Evolutionary conservation across 1,140 invertebrate species (phyloP).

Genomic region (Melanaphis sacchari): DNA sequence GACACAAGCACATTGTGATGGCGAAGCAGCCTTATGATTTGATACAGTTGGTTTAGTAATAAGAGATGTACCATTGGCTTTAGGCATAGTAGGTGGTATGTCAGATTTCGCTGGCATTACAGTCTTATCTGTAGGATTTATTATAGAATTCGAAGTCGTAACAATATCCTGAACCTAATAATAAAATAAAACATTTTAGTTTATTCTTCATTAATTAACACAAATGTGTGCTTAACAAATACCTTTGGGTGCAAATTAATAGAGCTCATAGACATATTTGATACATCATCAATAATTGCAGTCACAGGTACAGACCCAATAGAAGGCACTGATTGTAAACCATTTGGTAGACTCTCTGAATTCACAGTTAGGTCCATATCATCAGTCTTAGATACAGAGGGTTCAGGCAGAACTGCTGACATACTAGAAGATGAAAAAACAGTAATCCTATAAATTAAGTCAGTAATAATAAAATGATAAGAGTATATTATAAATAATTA

Average conservation of each 20-base stretch:
- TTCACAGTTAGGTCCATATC: slow-evolving; percentile 29
- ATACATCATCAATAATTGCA: slow-evolving; percentile 35
- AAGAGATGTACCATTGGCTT: slow-evolving; percentile 50
- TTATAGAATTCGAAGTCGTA: slow-evolving; percentile 42
- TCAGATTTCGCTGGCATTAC: slow-evolving; percentile 52
- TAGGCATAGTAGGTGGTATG: slow-evolving; percentile 9
- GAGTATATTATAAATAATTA: no score
- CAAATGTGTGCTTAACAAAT: not conserved
- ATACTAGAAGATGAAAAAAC: slow-evolving; percentile 34
- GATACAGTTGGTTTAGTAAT: slow-evolving; percentile 44
- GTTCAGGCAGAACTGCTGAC: slow-evolving; percentile 32
- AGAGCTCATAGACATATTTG: slow-evolving; percentile 42
- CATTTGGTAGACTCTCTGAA: slow-evolving; percentile 35
- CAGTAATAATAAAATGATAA: not conserved
- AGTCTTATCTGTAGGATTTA: slow-evolving; percentile 54
- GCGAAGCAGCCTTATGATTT: slow-evolving; percentile 38
- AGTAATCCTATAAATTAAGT: slow-evolving; percentile 42
- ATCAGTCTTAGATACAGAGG: slow-evolving; percentile 46
- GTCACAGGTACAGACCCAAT: slow-evolving; percentile 23
- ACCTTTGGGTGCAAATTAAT: slow-evolving; percentile 28
- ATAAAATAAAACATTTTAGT: not conserved
- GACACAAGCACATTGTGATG: slow-evolving; percentile 48
- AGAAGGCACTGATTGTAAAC: slow-evolving; percentile 36
- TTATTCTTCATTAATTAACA: not conserved
- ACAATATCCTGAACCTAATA: slow-evolving; percentile 41